These are phyloP conservation scores for Dendrocincla fuliginosa DNA, from an alignment of 2,797 vertebrate species.

Conservation along the genomic window DNA sequence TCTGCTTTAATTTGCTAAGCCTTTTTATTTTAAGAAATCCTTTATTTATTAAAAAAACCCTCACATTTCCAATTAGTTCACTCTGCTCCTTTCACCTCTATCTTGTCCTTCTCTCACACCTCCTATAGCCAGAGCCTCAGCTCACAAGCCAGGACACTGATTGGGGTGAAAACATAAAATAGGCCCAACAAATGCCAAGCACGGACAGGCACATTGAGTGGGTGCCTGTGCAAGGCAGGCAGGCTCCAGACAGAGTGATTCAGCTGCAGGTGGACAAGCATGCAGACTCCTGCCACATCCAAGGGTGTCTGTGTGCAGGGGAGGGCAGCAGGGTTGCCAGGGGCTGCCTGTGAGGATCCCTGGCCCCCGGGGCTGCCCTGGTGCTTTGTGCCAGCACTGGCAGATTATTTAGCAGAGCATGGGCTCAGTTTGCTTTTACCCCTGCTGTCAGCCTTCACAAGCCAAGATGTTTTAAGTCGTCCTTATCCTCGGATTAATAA, in stretches of 20 bases:
- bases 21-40: conserved; percentile 1
- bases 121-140: neutral
- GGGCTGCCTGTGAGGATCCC: neutral
- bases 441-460: neutral
- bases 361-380: neutral
- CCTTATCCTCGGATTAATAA: conserved; percentile 61
- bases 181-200: neutral
- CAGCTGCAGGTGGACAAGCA: neutral
- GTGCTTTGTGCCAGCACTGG: neutral
- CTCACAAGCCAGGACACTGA: neutral
- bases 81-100: neutral
- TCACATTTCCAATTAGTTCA: neutral
- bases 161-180: neutral
- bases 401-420: neutral
- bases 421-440: neutral
- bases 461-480: conserved; percentile 44
- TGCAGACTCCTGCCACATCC: neutral
- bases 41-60: neutral
- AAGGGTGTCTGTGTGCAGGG: neutral
- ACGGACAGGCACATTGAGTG: neutral
- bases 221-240: neutral
- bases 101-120: neutral
- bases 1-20: conserved; percentile 7
- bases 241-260: neutral
- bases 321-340: neutral